A percentile compares a stretch with the other conserved stretches of the same genome.
Conservation (phyloP, 2,888 invertebrate species). For the Lasioglossum malachurum region DNA sequence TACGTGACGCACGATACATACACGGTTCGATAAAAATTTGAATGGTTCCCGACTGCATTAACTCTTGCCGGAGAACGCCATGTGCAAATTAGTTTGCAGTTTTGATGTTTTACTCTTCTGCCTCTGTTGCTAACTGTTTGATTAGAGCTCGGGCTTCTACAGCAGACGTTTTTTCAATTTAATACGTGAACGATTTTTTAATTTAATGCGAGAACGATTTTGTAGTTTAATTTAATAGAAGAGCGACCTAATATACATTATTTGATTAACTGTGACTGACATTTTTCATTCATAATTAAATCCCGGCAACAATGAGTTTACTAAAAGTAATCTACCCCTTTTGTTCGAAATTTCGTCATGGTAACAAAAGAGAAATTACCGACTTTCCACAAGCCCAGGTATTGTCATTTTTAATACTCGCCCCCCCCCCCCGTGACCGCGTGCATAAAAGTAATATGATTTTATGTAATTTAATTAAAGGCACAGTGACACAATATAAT, state of each 20-base stretch:
- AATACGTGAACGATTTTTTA: no score
- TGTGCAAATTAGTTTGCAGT: conserved; percentile 1
- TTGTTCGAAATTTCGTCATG: not conserved
- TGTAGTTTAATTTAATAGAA: no score
- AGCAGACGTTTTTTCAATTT: not conserved
- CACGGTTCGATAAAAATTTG: conserved; percentile 13
- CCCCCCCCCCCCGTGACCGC: no score
- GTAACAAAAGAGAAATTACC: not conserved
- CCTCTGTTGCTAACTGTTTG: not conserved
- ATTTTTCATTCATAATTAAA: not conserved
- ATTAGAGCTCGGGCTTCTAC: accelerated
- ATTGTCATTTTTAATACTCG: not conserved
- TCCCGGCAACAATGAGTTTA: not conserved
- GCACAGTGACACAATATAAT: not conserved
- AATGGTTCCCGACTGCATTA: conserved; percentile 18
- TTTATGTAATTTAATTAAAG: not conserved
- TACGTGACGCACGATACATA: not conserved
- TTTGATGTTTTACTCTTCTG: not conserved
- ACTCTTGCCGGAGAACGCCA: not conserved
- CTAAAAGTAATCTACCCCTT: not conserved
- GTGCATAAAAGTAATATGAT: not conserved
- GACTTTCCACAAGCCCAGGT: not conserved
- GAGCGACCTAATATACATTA: no score
- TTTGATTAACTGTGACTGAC: no score
- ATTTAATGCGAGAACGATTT: no score